These are phyloP conservation scores for Scaptomyza montana DNA, from an alignment of 1,140 invertebrate species.

Conservation along the genomic window DNA sequence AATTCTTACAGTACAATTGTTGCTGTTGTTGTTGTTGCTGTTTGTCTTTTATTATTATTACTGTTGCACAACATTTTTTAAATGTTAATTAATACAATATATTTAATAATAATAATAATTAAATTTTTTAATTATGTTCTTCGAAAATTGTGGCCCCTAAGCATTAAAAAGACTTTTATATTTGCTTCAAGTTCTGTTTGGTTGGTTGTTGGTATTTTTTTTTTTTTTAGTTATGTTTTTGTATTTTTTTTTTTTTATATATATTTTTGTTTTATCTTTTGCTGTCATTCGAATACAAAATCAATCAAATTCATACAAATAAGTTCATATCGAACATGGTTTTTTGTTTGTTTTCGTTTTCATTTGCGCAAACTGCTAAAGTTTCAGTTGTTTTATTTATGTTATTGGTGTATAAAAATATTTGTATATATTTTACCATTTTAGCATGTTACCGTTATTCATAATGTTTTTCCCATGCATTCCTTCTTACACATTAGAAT, in stretches of 20 bases:
- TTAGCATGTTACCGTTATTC: conserved; percentile 26
- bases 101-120: conserved; percentile 64
- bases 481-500: conserved; percentile 73
- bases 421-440: conserved; percentile 74
- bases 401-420: conserved; percentile 76
- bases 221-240: conserved; percentile 17
- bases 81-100: conserved; percentile 80
- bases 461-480: neutral
- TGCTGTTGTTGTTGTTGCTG: conserved; percentile 70
- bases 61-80: conserved; percentile 81
- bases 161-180: conserved; percentile 78
- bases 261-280: too few relatives aligned
- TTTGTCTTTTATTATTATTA: conserved; percentile 76
- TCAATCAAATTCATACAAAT: conserved; percentile 72
- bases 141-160: conserved; percentile 82
- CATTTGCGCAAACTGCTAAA: conserved; percentile 45
- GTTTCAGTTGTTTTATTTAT: conserved; percentile 33
- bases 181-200: conserved; percentile 69
- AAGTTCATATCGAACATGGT: conserved; percentile 18
- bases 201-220: conserved; percentile 53
- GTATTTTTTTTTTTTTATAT: conserved; percentile 10
- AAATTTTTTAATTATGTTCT: conserved; percentile 69
- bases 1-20: conserved; percentile 82
- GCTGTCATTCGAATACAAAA: conserved; percentile 41
- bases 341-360: conserved; percentile 25